phyloP scores from a whole-genome alignment of 2,888 invertebrate genomes.

The Hydropsyche betteni region DNA sequence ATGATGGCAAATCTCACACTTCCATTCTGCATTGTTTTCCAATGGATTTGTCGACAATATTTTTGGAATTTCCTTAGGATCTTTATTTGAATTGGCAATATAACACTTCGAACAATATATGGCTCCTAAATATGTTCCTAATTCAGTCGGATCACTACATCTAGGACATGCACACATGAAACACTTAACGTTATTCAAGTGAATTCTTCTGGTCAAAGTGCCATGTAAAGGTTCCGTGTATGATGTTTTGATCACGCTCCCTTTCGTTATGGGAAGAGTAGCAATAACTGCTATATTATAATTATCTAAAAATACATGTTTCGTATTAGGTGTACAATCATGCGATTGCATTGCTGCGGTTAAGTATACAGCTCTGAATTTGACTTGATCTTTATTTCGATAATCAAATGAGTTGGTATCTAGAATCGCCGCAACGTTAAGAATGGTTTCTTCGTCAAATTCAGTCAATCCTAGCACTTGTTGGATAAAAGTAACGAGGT shows the following conservation, averaged over 20 bases:
- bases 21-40: conserved; percentile 69
- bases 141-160: conserved; percentile 76
- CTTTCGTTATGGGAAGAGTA: conserved; percentile 72
- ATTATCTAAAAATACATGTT: conserved; percentile 71
- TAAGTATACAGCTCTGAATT: conserved; percentile 72
- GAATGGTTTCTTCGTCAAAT: conserved; percentile 67
- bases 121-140: conserved; percentile 71
- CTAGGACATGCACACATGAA: conserved; percentile 75
- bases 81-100: conserved; percentile 58
- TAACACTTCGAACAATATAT: conserved; percentile 72
- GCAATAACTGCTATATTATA: conserved; percentile 71
- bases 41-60: conserved; percentile 70
- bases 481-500: conserved; percentile 70
- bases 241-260: conserved; percentile 72
- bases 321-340: conserved; percentile 76
- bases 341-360: conserved; percentile 76
- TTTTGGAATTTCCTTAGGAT: conserved; percentile 56
- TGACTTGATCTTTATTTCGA: conserved; percentile 63
- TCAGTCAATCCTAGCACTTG: conserved; percentile 66
- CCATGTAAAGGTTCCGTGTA: conserved; percentile 78
- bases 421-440: conserved; percentile 72
- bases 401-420: conserved; percentile 79
- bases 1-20: conserved; percentile 72
- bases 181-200: conserved; percentile 71
- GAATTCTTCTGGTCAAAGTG: conserved; percentile 71